phyloP scores from a whole-genome alignment of 2,888 invertebrate species.

The Lycia hirtaria region DNA sequence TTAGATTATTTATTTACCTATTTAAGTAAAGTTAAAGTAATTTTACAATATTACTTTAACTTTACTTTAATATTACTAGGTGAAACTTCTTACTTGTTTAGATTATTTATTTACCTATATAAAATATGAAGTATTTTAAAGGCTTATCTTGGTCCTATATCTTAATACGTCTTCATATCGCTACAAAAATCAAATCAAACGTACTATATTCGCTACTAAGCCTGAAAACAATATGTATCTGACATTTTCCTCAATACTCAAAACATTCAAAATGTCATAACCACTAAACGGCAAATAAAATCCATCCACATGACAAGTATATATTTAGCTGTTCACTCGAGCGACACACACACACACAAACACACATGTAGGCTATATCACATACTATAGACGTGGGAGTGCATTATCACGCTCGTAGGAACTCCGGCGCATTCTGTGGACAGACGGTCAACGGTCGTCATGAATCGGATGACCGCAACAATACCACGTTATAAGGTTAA shows the following conservation, averaged over 20 bases:
- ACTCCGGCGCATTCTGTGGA: slow-evolving; percentile 11
- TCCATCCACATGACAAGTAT: slow-evolving; percentile 32
- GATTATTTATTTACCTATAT: no score
- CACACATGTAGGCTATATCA: slow-evolving; percentile 28
- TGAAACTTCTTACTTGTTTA: no score
- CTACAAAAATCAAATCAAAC: no score
- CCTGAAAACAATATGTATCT: neutral
- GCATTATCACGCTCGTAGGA: slow-evolving; percentile 32
- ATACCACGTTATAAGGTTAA: slow-evolving; percentile 1
- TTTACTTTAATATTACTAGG: no score
- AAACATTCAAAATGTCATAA: slow-evolving; percentile 16
- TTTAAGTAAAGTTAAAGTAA: no score
- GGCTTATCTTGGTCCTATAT: no score
- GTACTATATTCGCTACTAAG: neutral
- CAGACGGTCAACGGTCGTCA: slow-evolving; percentile 33
- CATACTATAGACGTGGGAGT: slow-evolving; percentile 42
- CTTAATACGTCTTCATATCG: no score
- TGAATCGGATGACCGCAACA: slow-evolving; percentile 18
- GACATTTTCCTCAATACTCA: neutral
- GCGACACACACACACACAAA: slow-evolving; percentile 24
- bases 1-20: no score
- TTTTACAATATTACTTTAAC: no score
- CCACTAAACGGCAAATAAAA: slow-evolving; percentile 17
- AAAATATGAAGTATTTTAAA: no score
- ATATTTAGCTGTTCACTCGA: slow-evolving; percentile 30